Evolutionary conservation across 2,113 vertebrate genomes (phyloP).

Genomic region (Myanophis thanlyinensis): DNA sequence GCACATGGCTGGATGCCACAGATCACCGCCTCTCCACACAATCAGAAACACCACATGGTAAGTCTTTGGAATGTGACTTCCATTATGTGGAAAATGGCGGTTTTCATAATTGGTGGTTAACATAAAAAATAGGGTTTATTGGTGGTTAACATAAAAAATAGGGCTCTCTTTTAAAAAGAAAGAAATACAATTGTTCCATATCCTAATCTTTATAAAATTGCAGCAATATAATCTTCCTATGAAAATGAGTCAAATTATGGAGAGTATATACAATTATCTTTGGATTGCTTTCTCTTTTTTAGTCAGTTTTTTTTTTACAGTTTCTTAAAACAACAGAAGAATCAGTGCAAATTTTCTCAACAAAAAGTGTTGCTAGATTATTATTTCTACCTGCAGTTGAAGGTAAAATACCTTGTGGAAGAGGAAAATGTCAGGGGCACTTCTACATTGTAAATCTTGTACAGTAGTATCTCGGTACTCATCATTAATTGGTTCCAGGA

Average conservation of each 20-base stretch:
- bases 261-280: neutral
- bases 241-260: neutral
- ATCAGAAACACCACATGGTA: constrained; percentile 11
- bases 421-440: neutral
- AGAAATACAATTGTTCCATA: neutral
- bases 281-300: neutral
- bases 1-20: constrained; percentile 13
- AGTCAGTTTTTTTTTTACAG: neutral
- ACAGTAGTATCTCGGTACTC: neutral
- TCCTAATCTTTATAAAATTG: neutral
- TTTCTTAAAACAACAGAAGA: neutral
- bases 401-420: neutral
- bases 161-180: neutral
- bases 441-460: neutral
- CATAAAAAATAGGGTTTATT: neutral
- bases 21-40: constrained; percentile 1
- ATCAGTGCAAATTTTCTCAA: neutral
- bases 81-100: neutral
- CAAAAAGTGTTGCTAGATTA: neutral
- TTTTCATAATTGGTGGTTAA: neutral
- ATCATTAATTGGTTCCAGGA: neutral
- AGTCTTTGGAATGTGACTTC: neutral
- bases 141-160: neutral
- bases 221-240: neutral
- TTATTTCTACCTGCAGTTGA: neutral